Base-by-base conservation (phyloP, 2,888 invertebrate genomes). In the Acanthosepion lycidas region DNA sequence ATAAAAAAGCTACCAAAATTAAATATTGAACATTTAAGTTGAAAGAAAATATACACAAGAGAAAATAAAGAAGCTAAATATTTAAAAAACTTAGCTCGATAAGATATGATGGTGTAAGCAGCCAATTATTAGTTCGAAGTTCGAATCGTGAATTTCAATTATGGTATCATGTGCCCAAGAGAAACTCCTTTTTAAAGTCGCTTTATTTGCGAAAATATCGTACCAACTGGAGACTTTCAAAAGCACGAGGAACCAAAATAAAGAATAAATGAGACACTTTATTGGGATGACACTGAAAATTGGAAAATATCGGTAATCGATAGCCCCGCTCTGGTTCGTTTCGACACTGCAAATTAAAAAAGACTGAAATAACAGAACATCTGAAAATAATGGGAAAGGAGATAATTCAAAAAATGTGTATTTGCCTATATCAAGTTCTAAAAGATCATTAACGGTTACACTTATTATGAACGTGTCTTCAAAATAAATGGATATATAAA, bases 181-280 rank as follows among this genome's bases (percentile, higher is more conserved):
- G 78, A n/a, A 78, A 78, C 78, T 78, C 18, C n/a, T 78, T 15
- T 78, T 15, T 3, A 8, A 15, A n/a, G 78, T 33, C 15, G 15
- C n/a, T 78, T 15, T 0, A 12, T 78, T n/a, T 33, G 78, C 33
- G 33, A 12, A 33, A 15, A 33, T 12, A n/a, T 9, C n/a, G 15
- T 59, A 59, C 9, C n/a, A 78, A n/a, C 12, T 9, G 33, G 64
- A 64, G 64, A 64, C 28, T 64, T 78, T 78, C 9, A 1, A 33
- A 33, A 33, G 78, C n/a, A n/a, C 78, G n/a, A n/a, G 8, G 78
- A n/a, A 78, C 64, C 20, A 26, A 26, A 64, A 64, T 64, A 78
- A 78, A 78, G n/a, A 78, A 78, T 78, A 78, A 78, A 78, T 78
- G 78, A 78, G 15, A 78, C 78, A 78, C 78, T 78, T n/a, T 78